Conservation (phyloP, 1,140 invertebrate genomes). For the Sminthurinus signatus region DNA sequence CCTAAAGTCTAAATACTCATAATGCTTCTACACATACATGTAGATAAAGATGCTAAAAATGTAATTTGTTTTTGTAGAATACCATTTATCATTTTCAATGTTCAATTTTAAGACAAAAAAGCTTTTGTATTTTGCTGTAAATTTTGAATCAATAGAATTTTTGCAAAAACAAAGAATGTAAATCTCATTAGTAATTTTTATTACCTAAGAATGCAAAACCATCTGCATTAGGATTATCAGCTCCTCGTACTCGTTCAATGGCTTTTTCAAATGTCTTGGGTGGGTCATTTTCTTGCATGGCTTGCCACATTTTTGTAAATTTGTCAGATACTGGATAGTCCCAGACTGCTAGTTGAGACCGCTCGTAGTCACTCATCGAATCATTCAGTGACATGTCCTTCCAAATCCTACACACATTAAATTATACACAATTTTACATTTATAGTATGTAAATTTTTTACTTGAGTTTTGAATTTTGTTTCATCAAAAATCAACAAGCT, state of each 20-base stretch:
- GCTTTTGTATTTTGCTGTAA: background rate
- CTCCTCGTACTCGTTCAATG: constrained; percentile 65
- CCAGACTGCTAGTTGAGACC: constrained; percentile 93
- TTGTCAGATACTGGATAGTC: constrained; percentile 98
- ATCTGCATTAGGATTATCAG: constrained; percentile 54
- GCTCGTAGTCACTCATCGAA: constrained; percentile 75
- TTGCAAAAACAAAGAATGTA: too few relatives aligned
- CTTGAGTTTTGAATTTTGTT: too few relatives aligned
- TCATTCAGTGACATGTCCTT: constrained; percentile 96
- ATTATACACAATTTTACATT: too few relatives aligned
- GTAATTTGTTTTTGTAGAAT: background rate
- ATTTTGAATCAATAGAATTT: too few relatives aligned
- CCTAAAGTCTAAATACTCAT: too few relatives aligned
- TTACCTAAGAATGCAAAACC: constrained; percentile 86
- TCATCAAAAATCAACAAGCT: too few relatives aligned
- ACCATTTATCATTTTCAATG: background rate
- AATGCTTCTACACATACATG: too few relatives aligned
- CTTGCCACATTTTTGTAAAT: constrained; percentile 97
- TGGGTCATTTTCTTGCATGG: constrained; percentile 83
- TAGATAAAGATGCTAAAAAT: background rate
- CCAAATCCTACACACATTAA: constrained; percentile 72
- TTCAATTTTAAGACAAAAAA: too few relatives aligned
- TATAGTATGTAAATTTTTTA: too few relatives aligned
- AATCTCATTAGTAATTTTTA: background rate
- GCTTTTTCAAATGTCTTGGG: constrained; percentile 71